Evolutionary conservation across 1,140 invertebrate genomes (phyloP).

Genomic region (Drosophila ananassae): DNA sequence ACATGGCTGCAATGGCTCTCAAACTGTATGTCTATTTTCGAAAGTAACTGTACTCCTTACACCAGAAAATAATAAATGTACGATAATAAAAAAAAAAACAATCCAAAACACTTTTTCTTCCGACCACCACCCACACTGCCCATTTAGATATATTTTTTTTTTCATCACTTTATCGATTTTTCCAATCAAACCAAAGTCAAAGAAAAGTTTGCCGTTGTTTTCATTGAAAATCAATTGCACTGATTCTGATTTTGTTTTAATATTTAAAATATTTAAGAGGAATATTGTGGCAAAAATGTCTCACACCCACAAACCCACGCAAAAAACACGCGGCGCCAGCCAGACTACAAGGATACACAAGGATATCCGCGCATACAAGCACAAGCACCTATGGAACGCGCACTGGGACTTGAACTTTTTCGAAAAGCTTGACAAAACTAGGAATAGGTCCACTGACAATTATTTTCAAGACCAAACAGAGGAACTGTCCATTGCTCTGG

Average conservation of each 20-base stretch:
- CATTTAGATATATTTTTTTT: constrained; percentile 3
- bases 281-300: constrained; percentile 37
- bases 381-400: constrained; percentile 12
- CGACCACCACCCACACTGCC: not conserved
- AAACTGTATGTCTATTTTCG: constrained; percentile 52
- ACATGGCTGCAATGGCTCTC: constrained; percentile 39
- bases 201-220: constrained; percentile 20
- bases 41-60: constrained; percentile 51
- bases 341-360: constrained; percentile 75
- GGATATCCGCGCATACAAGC: constrained; percentile 21
- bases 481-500: not conserved
- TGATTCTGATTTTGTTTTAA: constrained; percentile 7
- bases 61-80: not conserved
- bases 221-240: not conserved
- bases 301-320: constrained; percentile 49
- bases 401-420: constrained; percentile 11
- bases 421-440: constrained; percentile 7
- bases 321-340: constrained; percentile 75
- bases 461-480: not conserved
- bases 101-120: not conserved
- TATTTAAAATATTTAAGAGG: not conserved
- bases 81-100: not conserved
- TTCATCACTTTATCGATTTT: constrained; percentile 65
- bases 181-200: constrained; percentile 24
- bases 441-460: constrained; percentile 4